Percentiles rank a stretch among this genome's conserved stretches.
Evolutionary conservation across 2,797 vertebrate species (phyloP).

Genomic region (Malurus splendens): DNA sequence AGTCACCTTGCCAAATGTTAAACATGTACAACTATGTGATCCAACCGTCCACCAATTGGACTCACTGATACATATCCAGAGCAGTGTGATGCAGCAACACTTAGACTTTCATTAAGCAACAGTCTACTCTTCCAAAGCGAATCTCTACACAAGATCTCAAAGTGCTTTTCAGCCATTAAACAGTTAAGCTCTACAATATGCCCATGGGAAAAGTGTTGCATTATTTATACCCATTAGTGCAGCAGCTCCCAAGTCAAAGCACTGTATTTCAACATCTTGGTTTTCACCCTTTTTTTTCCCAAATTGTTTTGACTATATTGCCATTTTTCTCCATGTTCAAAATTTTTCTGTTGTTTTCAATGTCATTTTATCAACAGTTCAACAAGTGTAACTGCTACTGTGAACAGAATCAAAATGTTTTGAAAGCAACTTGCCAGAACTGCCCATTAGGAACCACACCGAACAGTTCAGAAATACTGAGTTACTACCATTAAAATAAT

Average conservation of each 20-base stretch:
- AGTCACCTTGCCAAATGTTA: background rate
- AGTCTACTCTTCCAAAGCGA: background rate
- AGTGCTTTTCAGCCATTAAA: slow-evolving; percentile 7
- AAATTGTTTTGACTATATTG: background rate
- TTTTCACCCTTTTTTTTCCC: background rate
- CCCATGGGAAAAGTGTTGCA: background rate
- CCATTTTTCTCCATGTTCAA: background rate
- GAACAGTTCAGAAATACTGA: background rate
- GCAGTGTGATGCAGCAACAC: background rate
- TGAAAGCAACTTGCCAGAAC: slow-evolving; percentile 4
- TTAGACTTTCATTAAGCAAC: background rate
- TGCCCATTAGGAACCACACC: background rate
- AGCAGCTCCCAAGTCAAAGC: background rate
- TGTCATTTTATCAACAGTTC: slow-evolving; percentile 22
- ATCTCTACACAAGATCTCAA: background rate
- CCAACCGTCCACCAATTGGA: background rate
- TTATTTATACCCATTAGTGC: slow-evolving; percentile 20
- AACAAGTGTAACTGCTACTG: background rate
- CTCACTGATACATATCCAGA: background rate
- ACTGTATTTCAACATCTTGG: background rate
- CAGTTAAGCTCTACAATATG: background rate
- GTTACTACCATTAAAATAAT: background rate
- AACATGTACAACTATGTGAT: background rate
- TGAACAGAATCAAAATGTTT: slow-evolving; percentile 19
- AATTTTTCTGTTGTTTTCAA: background rate